Base-by-base conservation (phyloP, 1,140 invertebrate genomes). In the Drosophila murphyi region DNA sequence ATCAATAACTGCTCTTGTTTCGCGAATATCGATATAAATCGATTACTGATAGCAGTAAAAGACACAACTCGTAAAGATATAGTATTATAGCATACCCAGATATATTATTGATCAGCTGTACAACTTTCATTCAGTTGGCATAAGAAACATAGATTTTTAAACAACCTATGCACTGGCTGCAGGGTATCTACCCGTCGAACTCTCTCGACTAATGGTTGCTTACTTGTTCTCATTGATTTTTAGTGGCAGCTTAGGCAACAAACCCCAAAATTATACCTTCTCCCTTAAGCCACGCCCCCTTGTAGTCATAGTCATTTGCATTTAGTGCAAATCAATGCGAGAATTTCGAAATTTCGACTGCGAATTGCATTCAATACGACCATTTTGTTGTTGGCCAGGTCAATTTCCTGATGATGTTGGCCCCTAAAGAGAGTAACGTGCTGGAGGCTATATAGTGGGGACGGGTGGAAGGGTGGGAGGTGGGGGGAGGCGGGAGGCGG, bases 271-370 rank as follows among this genome's bases (percentile, higher is more conserved):
- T 2, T 0, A 6, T n/a, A 43, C 10, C 39, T 43, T 8, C 39
- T n/a, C 10, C 39, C 39, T 43, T 20, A 20, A 20, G 20, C 10
- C 67, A 61, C 41, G 41, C 59, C 50, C 52, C 6, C 5, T 32
- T 6, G 10, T 2, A n/a, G 7, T n/a, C 10, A 39, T 37, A 63
- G 59, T 68, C 72, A 80, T 76, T 47, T 69, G 78, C 52, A 68
- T 70, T 48, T 45, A 50, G 59, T 57, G 50, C 73, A 78, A 82
- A 78, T 76, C 80, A 82, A 75, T 82, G 75, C 20, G 12, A 45
- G 68, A 71, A 54, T 59, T 63, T 61, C 52, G 32, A 20, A 60
- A 50, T 12, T 34, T 8, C 52, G 41, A 64, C 29, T 45, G 48
- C 63, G 41, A 68, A 68, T 20, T 20, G 20, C 68, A 52, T 72